These are phyloP conservation scores for Oreocharis arfaki DNA, from an alignment of 2,113 vertebrate genomes.

Conservation along the genomic window DNA sequence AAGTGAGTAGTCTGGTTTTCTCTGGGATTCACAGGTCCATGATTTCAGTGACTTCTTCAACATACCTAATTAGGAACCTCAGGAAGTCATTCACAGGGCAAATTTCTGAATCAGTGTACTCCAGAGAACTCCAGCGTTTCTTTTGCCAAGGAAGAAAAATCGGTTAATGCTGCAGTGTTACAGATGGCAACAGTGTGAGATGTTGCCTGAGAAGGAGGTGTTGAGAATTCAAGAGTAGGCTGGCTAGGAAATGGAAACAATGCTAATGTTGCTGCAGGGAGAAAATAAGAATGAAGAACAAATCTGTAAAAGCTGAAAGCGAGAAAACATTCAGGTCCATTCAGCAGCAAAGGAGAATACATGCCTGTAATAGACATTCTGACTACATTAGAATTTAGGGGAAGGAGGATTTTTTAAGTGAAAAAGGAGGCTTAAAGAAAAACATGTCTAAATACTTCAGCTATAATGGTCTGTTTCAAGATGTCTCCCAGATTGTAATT, in stretches of 20 bases:
- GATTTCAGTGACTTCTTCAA: neutral
- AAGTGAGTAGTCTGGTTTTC: neutral
- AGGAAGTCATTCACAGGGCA: neutral
- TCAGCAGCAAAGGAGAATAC: neutral
- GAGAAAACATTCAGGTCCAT: neutral
- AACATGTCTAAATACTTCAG: constrained; percentile 7
- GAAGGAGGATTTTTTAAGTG: neutral
- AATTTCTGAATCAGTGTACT: neutral
- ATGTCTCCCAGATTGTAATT: constrained; percentile 5
- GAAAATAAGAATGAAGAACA: neutral
- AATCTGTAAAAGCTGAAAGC: neutral
- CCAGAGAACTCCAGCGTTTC: neutral
- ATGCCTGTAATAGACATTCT: neutral
- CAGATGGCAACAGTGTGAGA: neutral
- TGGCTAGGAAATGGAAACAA: neutral
- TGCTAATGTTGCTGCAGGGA: neutral
- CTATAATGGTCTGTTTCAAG: constrained; percentile 42
- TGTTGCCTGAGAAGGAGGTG: neutral
- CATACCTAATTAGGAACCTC: neutral
- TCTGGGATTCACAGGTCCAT: neutral
- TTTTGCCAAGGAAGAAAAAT: constrained; percentile 4
- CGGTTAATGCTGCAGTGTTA: neutral
- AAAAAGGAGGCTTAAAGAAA: neutral
- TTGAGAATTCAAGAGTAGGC: neutral
- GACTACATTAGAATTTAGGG: neutral